Evolutionary conservation across 2,113 vertebrate genomes (phyloP).

Genomic region (Oxyruncus cristatus): DNA sequence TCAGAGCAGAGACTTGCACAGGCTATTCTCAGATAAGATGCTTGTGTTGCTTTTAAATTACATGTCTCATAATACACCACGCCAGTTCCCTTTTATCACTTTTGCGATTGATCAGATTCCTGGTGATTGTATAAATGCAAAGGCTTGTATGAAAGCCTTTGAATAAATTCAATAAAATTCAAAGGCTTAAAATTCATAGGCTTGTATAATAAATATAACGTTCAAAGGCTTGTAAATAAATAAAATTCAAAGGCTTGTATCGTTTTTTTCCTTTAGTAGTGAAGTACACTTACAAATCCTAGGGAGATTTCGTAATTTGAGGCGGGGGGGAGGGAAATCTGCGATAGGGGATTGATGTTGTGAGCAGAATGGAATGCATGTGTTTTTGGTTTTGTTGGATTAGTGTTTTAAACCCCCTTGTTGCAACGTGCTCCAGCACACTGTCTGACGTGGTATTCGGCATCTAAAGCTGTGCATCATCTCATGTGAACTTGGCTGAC

Average conservation of each 20-base stretch:
- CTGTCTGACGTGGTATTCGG: slow-evolving; percentile 8
- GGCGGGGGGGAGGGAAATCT: background rate
- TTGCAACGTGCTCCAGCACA: slow-evolving; percentile 31
- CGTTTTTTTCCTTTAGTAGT: background rate
- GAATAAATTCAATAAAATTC: background rate
- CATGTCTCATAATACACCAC: background rate
- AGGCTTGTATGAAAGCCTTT: background rate
- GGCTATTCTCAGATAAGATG: background rate
- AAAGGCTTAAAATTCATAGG: background rate
- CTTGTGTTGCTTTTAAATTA: background rate
- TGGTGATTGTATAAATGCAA: background rate
- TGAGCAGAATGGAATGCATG: background rate
- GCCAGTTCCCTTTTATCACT: background rate
- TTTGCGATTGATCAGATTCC: background rate
- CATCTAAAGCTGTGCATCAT: background rate
- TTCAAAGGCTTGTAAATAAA: background rate
- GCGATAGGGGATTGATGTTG: background rate
- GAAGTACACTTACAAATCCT: background rate
- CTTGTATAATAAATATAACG: background rate
- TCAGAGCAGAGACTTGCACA: background rate
- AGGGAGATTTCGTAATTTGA: background rate
- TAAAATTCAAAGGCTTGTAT: background rate
- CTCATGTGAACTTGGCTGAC: slow-evolving; percentile 73
- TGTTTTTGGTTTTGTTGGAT: background rate
- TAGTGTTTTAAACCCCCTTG: background rate